Evolutionary conservation across 2,888 invertebrate species (phyloP).

Genomic region (Parnassius glacialis): DNA sequence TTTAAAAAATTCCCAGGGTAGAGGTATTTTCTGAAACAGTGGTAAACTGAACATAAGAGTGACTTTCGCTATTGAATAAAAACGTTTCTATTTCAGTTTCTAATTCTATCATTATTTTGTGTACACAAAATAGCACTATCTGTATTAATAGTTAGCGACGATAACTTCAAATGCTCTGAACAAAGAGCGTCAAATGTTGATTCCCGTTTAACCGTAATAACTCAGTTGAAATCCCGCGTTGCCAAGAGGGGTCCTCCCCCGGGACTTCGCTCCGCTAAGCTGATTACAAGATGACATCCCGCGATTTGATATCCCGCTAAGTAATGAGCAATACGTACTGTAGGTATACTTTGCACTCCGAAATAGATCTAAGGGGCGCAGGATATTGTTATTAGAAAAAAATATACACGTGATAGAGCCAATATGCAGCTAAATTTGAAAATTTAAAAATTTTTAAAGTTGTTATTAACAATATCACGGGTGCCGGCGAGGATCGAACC

Average conservation of each 20-base stretch:
- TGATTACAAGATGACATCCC: conserved; percentile 17
- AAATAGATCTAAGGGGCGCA: neutral
- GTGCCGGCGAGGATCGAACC: no score
- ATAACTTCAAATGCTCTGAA: neutral
- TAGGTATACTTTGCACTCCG: neutral
- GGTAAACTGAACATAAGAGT: no score
- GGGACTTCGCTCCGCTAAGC: conserved; percentile 8
- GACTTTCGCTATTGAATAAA: no score
- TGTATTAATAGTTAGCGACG: neutral
- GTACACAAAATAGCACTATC: no score
- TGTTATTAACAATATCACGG: no score
- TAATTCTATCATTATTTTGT: no score
- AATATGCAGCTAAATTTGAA: no score
- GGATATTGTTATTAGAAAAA: neutral
- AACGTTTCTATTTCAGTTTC: no score
- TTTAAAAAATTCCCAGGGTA: no score
- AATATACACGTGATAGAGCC: no score
- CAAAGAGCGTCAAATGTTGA: conserved; percentile 4
- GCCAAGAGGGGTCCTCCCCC: neutral
- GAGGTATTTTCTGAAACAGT: no score
- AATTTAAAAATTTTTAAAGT: no score
- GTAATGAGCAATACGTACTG: neutral
- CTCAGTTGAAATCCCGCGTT: neutral
- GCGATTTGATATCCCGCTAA: conserved; percentile 10
- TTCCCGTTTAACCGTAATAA: conserved; percentile 2